phyloP scores from a whole-genome alignment of 1,140 invertebrate species.

The Scaptodrosophila lebanonensis region DNA sequence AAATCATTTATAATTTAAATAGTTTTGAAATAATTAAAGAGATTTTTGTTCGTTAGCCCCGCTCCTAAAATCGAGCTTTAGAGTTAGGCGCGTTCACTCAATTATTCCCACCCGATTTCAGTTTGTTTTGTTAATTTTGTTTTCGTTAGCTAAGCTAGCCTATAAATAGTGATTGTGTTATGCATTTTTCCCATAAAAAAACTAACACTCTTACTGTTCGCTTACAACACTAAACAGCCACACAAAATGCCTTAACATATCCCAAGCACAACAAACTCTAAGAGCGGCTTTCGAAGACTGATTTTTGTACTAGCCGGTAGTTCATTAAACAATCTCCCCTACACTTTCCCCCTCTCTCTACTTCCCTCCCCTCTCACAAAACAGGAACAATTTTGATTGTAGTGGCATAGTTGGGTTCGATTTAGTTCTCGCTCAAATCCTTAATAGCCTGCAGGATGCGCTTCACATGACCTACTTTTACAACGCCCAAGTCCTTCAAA shows the following conservation, averaged over 20 bases:
- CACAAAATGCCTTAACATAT: slow-evolving; percentile 7
- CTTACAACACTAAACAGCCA: slow-evolving; percentile 23
- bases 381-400: slow-evolving; percentile 24
- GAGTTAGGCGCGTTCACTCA: too few relatives aligned
- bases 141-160: slow-evolving; percentile 60
- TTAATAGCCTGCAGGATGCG: slow-evolving; percentile 94
- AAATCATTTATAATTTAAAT: background rate
- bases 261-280: slow-evolving; percentile 18
- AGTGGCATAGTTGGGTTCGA: background rate
- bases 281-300: slow-evolving; percentile 45
- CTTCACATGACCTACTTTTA: slow-evolving; percentile 96
- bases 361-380: background rate
- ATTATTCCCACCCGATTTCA: background rate
- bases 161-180: slow-evolving; percentile 74
- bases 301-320: slow-evolving; percentile 50
- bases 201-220: slow-evolving; percentile 19
- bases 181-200: slow-evolving; percentile 54
- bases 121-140: slow-evolving; percentile 1
- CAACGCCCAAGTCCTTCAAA: slow-evolving; percentile 92
- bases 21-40: background rate
- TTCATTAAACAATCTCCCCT: background rate
- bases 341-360: background rate
- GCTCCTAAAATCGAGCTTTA: too few relatives aligned
- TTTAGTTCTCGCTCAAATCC: slow-evolving; percentile 81
- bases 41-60: background rate